These are phyloP conservation scores for Petaurus breviceps DNA, from an alignment of 2,113 vertebrate species.

Conservation along the genomic window DNA sequence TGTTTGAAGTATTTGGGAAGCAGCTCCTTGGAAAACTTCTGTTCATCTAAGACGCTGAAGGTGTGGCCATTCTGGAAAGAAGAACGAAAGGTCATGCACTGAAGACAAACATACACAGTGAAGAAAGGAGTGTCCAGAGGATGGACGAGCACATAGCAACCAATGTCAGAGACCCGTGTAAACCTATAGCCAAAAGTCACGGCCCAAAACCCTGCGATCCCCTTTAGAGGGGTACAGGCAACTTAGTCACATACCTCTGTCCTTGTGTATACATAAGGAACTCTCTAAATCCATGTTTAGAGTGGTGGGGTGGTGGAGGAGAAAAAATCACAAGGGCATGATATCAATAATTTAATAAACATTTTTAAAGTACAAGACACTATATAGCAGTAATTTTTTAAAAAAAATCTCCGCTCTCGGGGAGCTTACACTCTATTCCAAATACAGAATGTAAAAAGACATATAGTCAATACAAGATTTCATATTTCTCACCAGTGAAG, in stretches of 20 bases:
- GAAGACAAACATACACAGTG: background rate
- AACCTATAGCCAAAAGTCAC: constrained; percentile 21
- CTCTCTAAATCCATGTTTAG: background rate
- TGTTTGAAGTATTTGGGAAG: constrained; percentile 88
- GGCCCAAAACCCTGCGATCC: background rate
- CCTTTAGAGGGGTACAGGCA: background rate
- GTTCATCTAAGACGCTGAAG: constrained; percentile 83
- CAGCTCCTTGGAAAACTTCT: constrained; percentile 83
- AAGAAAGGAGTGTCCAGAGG: constrained; percentile 22
- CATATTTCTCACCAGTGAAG: background rate
- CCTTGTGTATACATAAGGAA: background rate
- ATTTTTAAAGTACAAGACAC: background rate
- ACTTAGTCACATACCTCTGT: background rate
- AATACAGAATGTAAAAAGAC: background rate
- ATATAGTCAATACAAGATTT: background rate
- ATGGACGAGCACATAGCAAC: background rate
- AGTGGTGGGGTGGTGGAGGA: background rate
- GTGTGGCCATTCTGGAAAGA: constrained; percentile 82
- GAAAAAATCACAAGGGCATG: background rate
- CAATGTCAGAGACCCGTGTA: background rate
- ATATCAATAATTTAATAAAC: background rate
- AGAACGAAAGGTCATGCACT: constrained; percentile 31
- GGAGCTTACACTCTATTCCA: background rate
- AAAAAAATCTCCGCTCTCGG: background rate
- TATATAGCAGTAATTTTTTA: background rate